phyloP scores from a whole-genome alignment of 2,888 invertebrate genomes.

The Chrysodeixis includens region DNA sequence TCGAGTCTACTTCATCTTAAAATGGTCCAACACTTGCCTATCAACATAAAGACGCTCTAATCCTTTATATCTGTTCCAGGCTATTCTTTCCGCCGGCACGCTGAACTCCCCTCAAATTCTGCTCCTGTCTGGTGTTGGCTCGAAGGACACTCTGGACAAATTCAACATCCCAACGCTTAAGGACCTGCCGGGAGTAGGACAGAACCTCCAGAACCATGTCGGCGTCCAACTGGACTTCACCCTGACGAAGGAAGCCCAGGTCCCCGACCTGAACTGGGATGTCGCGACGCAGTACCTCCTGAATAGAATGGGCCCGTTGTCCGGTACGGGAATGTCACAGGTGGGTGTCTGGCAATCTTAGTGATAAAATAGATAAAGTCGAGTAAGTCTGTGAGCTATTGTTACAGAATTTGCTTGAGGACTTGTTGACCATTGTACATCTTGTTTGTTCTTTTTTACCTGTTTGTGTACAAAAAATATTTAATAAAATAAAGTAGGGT shows the following conservation, averaged over 20 bases:
- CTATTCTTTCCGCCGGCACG: slow-evolving; percentile 90
- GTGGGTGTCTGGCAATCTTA: slow-evolving; percentile 69
- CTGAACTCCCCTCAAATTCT: slow-evolving; percentile 92
- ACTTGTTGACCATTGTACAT: too few species aligned
- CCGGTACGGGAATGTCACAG: slow-evolving; percentile 91
- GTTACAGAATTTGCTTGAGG: too few species aligned
- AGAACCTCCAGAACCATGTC: slow-evolving; percentile 92
- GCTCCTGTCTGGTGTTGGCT: slow-evolving; percentile 91
- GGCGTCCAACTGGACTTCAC: slow-evolving; percentile 90
- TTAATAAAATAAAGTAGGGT: too few species aligned
- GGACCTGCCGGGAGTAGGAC: slow-evolving; percentile 91
- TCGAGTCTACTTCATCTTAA: too few species aligned
- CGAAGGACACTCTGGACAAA: slow-evolving; percentile 88
- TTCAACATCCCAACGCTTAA: slow-evolving; percentile 90
- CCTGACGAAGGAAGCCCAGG: slow-evolving; percentile 84
- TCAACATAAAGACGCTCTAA: too few species aligned
- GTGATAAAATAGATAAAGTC: too few species aligned
- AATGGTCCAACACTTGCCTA: too few species aligned
- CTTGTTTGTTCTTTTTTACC: too few species aligned
- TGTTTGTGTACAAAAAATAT: too few species aligned
- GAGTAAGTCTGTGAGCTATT: too few species aligned
- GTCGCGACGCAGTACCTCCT: slow-evolving; percentile 90
- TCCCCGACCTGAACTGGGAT: slow-evolving; percentile 90
- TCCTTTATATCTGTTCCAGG: slow-evolving; percentile 65
- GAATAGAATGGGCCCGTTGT: slow-evolving; percentile 90